A percentile compares a stretch with the other conserved stretches of the same genome.
Conservation (phyloP, 53 echinoderm and acorn worm genomes). For the Luidia sarsii region DNA sequence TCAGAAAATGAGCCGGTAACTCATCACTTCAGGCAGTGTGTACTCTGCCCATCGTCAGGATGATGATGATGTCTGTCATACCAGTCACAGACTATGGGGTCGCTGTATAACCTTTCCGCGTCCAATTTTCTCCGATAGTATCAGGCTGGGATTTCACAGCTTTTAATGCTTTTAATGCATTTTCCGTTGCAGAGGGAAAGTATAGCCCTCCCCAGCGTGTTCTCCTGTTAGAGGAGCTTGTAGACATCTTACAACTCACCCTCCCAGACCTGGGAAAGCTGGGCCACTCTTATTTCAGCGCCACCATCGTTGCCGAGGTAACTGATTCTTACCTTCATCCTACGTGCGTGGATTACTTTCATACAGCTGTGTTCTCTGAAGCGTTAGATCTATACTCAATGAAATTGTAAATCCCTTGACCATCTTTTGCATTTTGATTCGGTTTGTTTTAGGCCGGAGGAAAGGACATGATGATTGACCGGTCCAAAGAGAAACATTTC, state of each 20-base stretch:
- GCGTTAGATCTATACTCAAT: no score
- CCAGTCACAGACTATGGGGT: no score
- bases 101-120: no score
- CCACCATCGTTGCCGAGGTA: slow-evolving; percentile 94
- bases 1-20: no score
- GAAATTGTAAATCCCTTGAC: no score
- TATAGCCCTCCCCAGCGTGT: slow-evolving; percentile 87
- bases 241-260: slow-evolving; percentile 82
- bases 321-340: background rate
- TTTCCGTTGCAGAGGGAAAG: slow-evolving; percentile 75
- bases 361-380: no score
- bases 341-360: background rate
- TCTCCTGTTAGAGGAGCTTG: slow-evolving; percentile 85
- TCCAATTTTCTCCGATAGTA: no score
- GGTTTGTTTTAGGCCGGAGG: slow-evolving; percentile 81
- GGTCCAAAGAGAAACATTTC: slow-evolving; percentile 76
- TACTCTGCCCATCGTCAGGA: no score
- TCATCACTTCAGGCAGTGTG: no score
- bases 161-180: no score
- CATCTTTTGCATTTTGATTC: background rate
- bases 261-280: slow-evolving; percentile 89
- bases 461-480: slow-evolving; percentile 86
- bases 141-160: no score
- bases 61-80: no score
- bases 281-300: slow-evolving; percentile 95